These are phyloP conservation scores for Araneus ventricosus DNA, from an alignment of 1,140 invertebrate species.

Conservation along the genomic window DNA sequence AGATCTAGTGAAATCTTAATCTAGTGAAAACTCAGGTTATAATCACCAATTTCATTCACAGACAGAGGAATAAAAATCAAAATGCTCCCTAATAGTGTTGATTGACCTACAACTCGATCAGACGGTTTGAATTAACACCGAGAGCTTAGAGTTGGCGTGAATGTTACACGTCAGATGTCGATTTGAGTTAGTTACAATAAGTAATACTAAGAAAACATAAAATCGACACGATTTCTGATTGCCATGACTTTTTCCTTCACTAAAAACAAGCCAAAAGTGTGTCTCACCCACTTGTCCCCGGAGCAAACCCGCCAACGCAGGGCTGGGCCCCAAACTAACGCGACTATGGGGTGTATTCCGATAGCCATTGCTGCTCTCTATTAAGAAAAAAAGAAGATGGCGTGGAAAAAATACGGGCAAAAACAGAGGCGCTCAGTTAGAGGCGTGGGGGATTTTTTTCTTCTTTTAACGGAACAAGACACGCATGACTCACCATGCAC, in stretches of 20 bases:
- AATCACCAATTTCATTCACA: too few relatives aligned
- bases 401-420: not conserved
- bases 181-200: too few relatives aligned
- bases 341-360: conserved; percentile 27
- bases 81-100: too few relatives aligned
- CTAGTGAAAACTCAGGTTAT: too few relatives aligned
- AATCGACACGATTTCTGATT: not conserved
- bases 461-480: conserved; percentile 44
- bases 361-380: conserved; percentile 23
- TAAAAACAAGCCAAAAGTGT: conserved; percentile 19
- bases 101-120: too few relatives aligned
- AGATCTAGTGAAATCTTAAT: too few relatives aligned
- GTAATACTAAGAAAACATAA: too few relatives aligned
- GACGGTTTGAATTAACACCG: too few relatives aligned
- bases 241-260: not conserved
- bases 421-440: conserved; percentile 30
- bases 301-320: conserved; percentile 35
- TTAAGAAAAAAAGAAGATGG: conserved; percentile 20
- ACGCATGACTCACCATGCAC: conserved; percentile 42
- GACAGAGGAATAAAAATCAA: too few relatives aligned
- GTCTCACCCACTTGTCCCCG: conserved; percentile 50
- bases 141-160: too few relatives aligned
- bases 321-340: conserved; percentile 25
- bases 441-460: conserved; percentile 62
- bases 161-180: too few relatives aligned